Percentiles rank a stretch among this genome's conserved stretches.
Conservation (phyloP, 2,113 vertebrate genomes). For the Sapayoa aenigma region DNA sequence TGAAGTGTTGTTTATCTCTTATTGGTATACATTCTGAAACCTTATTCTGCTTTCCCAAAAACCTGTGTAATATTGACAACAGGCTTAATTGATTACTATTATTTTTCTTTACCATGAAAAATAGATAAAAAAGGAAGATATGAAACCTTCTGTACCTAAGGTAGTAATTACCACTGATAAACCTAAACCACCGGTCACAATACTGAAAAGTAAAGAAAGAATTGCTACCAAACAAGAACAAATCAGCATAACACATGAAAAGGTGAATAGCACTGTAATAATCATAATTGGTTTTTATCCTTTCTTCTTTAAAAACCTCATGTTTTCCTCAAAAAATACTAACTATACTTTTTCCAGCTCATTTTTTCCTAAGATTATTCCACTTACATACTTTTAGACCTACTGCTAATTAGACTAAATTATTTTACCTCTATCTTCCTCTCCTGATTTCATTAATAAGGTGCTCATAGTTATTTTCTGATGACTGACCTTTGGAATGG, state of each 20-base stretch:
- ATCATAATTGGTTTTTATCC: background rate
- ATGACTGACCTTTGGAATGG: background rate
- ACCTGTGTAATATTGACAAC: background rate
- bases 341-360: background rate
- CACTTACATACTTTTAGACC: background rate
- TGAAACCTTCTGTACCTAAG: slow-evolving; percentile 65
- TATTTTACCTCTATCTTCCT: background rate
- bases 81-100: slow-evolving; percentile 22
- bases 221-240: slow-evolving; percentile 67
- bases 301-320: background rate
- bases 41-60: background rate
- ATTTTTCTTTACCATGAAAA: slow-evolving; percentile 72
- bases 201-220: slow-evolving; percentile 61
- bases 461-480: background rate
- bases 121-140: slow-evolving; percentile 79
- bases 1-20: background rate
- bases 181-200: slow-evolving; percentile 4
- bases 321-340: slow-evolving; percentile 14
- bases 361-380: background rate
- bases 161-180: slow-evolving; percentile 67
- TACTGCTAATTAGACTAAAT: background rate
- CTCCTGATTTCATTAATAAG: background rate
- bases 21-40: background rate
- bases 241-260: slow-evolving; percentile 73
- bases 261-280: slow-evolving; percentile 66